Evolutionary conservation across 2,888 invertebrate genomes (phyloP).

Genomic region (Drosophila bunnanda): DNA sequence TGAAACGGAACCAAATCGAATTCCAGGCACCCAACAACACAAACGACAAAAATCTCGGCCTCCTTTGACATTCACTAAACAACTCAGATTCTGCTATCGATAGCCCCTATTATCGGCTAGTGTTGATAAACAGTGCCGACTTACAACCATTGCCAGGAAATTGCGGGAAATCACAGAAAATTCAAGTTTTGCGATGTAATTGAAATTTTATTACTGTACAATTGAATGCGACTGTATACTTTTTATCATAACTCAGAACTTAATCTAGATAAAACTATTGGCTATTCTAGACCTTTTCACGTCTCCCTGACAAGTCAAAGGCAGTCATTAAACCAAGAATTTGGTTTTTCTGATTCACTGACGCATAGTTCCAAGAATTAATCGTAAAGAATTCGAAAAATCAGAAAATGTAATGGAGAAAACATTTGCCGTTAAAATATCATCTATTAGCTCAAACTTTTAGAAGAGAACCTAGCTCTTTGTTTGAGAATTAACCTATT

Average conservation of each 20-base stretch:
- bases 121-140: neutral
- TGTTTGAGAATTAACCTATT: neutral
- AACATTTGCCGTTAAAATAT: neutral
- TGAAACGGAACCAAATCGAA: constrained; percentile 1
- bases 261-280: constrained; percentile 8
- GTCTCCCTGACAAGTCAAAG: constrained; percentile 1
- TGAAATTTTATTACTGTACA: constrained; percentile 21
- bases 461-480: neutral
- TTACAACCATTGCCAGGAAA: neutral
- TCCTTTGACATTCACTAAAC: neutral
- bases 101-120: neutral
- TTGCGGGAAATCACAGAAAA: neutral
- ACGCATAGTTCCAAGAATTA: neutral
- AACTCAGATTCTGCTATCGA: neutral
- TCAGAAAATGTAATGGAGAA: neutral
- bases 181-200: neutral
- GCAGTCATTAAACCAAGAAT: neutral
- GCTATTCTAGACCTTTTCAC: constrained; percentile 1
- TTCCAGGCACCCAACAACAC: neutral
- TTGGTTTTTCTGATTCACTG: constrained; percentile 6
- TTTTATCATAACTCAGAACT: constrained; percentile 15
- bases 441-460: neutral
- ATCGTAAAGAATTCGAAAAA: neutral
- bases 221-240: neutral
- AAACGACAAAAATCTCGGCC: constrained; percentile 6